Base-by-base conservation (phyloP, 1,140 invertebrate species). In the Microvelia longipes region DNA sequence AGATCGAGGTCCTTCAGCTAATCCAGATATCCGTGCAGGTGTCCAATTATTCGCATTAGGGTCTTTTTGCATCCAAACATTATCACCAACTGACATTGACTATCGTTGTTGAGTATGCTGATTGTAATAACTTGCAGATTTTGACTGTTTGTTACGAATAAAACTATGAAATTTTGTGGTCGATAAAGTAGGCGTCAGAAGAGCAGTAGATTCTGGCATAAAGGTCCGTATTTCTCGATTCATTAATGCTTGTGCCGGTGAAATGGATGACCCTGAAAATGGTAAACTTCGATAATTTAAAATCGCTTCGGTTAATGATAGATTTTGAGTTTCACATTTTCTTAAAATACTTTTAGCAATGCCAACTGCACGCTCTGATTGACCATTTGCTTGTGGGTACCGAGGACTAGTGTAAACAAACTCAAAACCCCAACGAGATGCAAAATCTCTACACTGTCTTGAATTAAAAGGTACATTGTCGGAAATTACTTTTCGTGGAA, bases 401-500 rank as follows among this genome's bases (percentile, higher is more conserved):
- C 69, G 68, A 50, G 72, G 72, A 29, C 70, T 73, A 19, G 35
- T 69, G 19, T 66, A 71, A 11, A 28, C 64, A 50, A 71, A 61
- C 61, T 71, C 64, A 62, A 69, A 62, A 29, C 67, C 67, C 26
- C 69, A 61, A 24, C 66, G 25, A 24, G 65, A 2, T 63, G 29
- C 63, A 69, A 73, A 69, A 19, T 69, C 27, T 61, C 27, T 67
- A 28, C 66, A 71, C 24, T 70, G 63, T 69, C 15, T 2, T 2
- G 64, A 69, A 15, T 62, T 35, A 65, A 73, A 73, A 11, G 26
- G 71, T 66, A 61, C 69, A 70, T 73, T 73, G 29, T 73, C 68
- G 60, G 68, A 28, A 27, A 69, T 24, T 66, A 73, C 29, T 15
- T 29, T 25, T 61, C 28, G 50, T 61, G 70, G 72, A 15, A 29